Percentiles rank a stretch among this genome's conserved stretches.
Evolutionary conservation across 2,797 vertebrate species (phyloP).

Genomic region (Myotis vivesi): DNA sequence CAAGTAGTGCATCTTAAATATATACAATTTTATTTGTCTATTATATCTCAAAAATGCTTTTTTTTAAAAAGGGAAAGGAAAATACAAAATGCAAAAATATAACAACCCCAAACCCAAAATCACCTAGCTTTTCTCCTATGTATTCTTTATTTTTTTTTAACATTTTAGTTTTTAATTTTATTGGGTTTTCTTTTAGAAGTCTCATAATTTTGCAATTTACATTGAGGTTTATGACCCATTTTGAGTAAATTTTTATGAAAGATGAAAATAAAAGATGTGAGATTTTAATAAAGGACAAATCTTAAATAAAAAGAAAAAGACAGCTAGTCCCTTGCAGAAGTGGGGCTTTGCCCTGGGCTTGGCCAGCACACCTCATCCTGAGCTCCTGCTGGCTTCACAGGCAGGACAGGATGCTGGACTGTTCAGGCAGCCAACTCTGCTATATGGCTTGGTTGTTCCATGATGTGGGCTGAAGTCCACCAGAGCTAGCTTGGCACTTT

Average conservation of each 20-base stretch:
- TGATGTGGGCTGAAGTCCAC: background rate
- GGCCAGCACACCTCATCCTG: background rate
- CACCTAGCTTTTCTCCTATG: background rate
- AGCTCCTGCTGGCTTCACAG: background rate
- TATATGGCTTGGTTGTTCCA: background rate
- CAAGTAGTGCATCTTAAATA: background rate
- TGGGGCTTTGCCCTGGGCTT: accelerated
- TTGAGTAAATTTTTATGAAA: background rate
- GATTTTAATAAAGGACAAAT: background rate
- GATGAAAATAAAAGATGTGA: background rate
- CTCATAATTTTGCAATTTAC: background rate
- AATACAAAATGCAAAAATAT: background rate
- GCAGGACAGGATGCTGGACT: background rate
- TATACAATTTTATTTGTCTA: background rate
- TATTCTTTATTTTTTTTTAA: background rate
- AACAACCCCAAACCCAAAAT: background rate
- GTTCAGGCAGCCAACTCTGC: background rate
- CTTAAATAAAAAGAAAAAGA: background rate
- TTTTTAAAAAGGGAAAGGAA: background rate
- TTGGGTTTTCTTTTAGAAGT: background rate
- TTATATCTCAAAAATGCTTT: background rate
- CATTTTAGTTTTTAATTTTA: too few relatives aligned
- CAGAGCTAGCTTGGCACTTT: background rate
- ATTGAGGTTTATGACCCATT: background rate
- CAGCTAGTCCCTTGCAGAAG: background rate